Percentiles rank a stretch among this genome's conserved stretches.
Conservation (phyloP, 2,797 vertebrate species). For the Sylvilagus floridanus region DNA sequence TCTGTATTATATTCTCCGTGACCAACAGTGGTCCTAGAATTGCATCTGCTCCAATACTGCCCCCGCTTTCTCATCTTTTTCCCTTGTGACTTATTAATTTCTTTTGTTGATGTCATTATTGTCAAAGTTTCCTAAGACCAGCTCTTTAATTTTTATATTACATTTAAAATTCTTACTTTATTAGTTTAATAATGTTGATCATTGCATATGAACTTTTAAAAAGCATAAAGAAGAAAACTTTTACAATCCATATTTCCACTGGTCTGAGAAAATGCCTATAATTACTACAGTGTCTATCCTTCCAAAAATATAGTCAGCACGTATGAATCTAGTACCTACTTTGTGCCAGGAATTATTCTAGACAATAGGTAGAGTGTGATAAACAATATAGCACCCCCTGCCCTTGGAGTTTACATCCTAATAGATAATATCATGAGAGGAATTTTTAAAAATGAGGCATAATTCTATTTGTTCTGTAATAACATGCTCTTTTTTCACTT, state of each 20-base stretch:
- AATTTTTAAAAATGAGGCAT: neutral
- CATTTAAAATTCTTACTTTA: neutral
- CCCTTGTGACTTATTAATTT: neutral
- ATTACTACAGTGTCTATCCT: neutral
- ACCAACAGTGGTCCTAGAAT: neutral
- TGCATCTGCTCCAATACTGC: neutral
- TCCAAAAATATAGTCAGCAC: neutral
- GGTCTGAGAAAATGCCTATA: neutral
- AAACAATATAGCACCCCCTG: neutral
- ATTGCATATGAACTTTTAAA: neutral
- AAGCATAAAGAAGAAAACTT: constrained; percentile 10
- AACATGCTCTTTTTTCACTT: neutral
- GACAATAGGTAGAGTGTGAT: neutral
- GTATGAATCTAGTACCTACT: neutral
- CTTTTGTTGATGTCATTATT: neutral
- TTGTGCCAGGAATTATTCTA: neutral
- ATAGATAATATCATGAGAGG: neutral
- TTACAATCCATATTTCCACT: neutral
- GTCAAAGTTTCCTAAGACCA: neutral
- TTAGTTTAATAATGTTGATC: neutral
- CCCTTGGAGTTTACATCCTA: neutral
- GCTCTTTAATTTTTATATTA: neutral
- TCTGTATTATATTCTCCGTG: neutral
- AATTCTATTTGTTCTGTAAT: neutral
- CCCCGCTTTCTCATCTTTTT: neutral